Evolutionary conservation across 2,797 vertebrate species (phyloP), one percentile per base, ranked within the genome.

Genomic region (Platalea minor): DNA sequence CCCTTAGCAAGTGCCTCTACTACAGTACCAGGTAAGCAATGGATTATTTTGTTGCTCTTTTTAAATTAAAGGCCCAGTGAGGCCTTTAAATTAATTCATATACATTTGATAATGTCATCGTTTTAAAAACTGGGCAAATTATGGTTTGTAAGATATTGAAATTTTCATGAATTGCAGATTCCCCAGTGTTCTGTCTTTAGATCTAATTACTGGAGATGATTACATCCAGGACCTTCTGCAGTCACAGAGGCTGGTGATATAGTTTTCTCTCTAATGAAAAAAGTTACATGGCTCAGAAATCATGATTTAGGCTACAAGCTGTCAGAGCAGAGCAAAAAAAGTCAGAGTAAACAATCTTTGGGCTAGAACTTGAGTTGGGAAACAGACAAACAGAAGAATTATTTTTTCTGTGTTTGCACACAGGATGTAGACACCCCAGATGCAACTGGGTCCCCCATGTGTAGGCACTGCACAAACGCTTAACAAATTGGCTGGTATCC

Each of bases 141-240:
- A 84, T 72, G 45, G 78, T 95, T 85, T 93, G 65, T 83, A 89
- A 69, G 43, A 17, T 85, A 82, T 41, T 83, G 80, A 83, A 97
- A 95, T 26, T 87, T 92, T 91, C 64, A 87, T 87, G 79, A 75
- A 80, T 88, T 88, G 41, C 50, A 81, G 53, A 84, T 85, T 94
- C 77, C 70, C 82, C 56, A 45, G 54, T 65, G 82, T 68, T 95
- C 57, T 92, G 60, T 84, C 80, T 76, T 93, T 79, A 82, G 37
- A 89, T 93, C 74, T 91, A 91, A 92, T 97, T 95, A 88, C 72
- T 85, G 41, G 46, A 89, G 73, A 70, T 93, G 29, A 95, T 96
- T 94, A 95, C 28, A 68, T 91, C 91, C 67, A 85, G 46, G 60
- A 89, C 70, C 41, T 92, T 91, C 35, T 94, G 73, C 84, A 89